Evolutionary conservation across 2,113 vertebrate genomes (phyloP).

Genomic region (Leiothrix lutea): DNA sequence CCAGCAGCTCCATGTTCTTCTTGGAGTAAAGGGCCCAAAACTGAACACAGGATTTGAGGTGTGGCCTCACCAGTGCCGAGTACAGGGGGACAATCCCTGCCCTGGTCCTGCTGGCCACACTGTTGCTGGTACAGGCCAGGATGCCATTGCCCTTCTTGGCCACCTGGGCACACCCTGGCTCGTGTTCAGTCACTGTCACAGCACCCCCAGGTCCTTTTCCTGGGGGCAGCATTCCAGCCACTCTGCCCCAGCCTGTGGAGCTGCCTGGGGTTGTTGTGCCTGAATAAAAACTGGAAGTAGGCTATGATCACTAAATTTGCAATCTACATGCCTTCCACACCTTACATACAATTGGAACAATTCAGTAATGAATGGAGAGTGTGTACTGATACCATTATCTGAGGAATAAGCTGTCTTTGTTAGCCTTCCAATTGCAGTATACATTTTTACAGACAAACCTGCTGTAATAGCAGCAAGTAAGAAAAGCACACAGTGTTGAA

Average conservation of each 20-base stretch:
- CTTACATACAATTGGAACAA: neutral
- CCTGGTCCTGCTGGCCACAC: neutral
- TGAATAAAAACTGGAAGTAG: neutral
- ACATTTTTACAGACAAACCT: neutral
- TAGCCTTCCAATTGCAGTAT: neutral
- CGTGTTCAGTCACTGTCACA: neutral
- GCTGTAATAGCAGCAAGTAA: neutral
- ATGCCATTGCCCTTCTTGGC: neutral
- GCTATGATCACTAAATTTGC: neutral
- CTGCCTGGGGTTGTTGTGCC: neutral
- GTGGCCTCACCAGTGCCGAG: rapidly evolving
- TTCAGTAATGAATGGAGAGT: neutral
- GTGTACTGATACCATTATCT: neutral
- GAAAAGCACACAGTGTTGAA: neutral
- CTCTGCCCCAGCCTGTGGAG: neutral
- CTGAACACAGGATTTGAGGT: neutral
- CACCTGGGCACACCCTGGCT: neutral
- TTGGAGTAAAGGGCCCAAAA: rapidly evolving
- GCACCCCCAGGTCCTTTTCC: neutral
- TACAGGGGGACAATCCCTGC: neutral
- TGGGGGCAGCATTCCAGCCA: neutral
- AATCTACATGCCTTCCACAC: neutral
- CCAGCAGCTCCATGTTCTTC: neutral
- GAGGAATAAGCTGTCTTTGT: neutral
- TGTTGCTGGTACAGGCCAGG: neutral